Evolutionary conservation across 2,888 invertebrate species (phyloP).

Genomic region (Andricus quercusramuli): DNA sequence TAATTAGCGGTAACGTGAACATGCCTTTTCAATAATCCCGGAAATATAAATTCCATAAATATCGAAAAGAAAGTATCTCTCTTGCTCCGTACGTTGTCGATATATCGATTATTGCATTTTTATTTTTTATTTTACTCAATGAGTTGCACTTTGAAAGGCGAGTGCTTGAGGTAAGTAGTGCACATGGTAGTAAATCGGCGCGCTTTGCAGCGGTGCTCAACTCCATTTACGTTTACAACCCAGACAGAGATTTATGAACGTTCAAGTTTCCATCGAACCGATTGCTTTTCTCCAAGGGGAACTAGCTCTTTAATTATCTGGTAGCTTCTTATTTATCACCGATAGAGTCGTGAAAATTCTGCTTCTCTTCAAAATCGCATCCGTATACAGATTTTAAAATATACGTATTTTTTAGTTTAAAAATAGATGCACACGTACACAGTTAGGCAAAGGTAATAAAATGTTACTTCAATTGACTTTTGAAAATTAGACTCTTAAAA

Average conservation of each 20-base stretch:
- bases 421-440: not conserved
- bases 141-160: conserved; percentile 13
- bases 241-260: conserved; percentile 55
- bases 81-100: not conserved
- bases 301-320: conserved; percentile 53
- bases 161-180: conserved; percentile 31
- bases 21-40: not conserved
- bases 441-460: not conserved
- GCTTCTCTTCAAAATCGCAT: not conserved
- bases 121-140: conserved; percentile 21
- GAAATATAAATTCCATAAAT: not conserved
- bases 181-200: conserved; percentile 34
- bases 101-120: conserved; percentile 11
- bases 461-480: too few species aligned
- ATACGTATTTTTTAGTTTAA: not conserved
- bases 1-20: not conserved
- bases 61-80: not conserved
- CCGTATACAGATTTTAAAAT: not conserved
- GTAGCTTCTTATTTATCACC: conserved; percentile 5
- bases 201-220: conserved; percentile 41
- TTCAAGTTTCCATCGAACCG: conserved; percentile 54
- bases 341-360: not conserved
- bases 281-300: conserved; percentile 47
- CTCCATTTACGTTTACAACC: conserved; percentile 38
- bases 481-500: too few species aligned